Percentiles rank a stretch among this genome's conserved stretches.
phyloP scores from a whole-genome alignment of 2,797 vertebrate species.

The Pangasius larnaudii region DNA sequence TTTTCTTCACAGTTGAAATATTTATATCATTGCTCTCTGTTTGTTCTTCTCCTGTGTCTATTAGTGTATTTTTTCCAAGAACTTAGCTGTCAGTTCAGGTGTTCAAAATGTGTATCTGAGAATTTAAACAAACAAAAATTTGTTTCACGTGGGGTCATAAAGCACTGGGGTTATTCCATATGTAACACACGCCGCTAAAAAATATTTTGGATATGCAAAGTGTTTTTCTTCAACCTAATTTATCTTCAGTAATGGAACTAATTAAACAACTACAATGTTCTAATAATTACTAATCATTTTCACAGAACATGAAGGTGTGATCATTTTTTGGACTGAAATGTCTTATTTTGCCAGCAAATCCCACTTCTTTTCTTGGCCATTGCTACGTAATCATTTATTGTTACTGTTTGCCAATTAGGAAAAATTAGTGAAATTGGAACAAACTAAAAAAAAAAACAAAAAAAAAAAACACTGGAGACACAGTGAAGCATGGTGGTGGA shows the following conservation, averaged over 20 bases:
- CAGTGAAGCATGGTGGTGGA: not conserved
- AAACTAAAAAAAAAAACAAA: not conserved
- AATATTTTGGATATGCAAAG: not conserved
- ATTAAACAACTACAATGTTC: not conserved
- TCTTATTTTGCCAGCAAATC: not conserved
- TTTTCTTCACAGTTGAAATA: not conserved
- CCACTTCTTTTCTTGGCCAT: not conserved
- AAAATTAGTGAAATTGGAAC: not conserved
- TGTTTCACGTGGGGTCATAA: not conserved
- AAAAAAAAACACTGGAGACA: not conserved
- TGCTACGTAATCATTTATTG: not conserved
- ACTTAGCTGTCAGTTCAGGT: not conserved
- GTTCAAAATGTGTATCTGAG: not conserved
- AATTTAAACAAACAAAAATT: not conserved
- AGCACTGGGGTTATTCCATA: not conserved
- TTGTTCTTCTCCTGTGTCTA: no score
- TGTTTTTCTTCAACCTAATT: not conserved
- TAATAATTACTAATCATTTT: not conserved
- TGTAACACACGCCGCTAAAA: not conserved
- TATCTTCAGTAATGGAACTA: no score
- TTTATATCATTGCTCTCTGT: no score
- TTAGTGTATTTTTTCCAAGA: not conserved
- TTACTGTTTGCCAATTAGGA: not conserved
- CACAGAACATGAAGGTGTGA: not conserved
- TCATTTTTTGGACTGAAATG: not conserved